Evolutionary conservation across 2,888 invertebrate species (phyloP).

Genomic region (Rhagophthalmus giganteus): DNA sequence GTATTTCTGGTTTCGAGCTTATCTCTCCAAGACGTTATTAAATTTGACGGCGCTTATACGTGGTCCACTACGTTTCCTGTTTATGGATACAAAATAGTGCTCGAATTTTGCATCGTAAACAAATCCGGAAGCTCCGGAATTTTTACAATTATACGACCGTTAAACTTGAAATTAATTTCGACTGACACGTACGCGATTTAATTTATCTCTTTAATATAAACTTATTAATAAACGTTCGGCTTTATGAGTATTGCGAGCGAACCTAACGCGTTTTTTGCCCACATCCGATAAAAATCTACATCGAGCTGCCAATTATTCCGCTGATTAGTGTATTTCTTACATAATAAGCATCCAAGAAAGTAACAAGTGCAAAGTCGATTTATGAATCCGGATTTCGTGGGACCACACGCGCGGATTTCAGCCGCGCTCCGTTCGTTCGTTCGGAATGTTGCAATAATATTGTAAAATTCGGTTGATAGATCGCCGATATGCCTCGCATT

Average conservation of each 20-base stretch:
- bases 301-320: constrained; percentile 1
- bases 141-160: constrained; percentile 7
- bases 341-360: constrained; percentile 5
- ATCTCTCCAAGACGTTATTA: constrained; percentile 13
- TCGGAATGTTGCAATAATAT: constrained; percentile 22
- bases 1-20: constrained; percentile 7
- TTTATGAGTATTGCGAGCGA: constrained; percentile 2
- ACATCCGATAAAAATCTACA: constrained; percentile 5
- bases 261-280: neutral
- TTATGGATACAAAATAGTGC: constrained; percentile 11
- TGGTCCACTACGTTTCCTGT: constrained; percentile 17
- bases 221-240: neutral
- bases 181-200: neutral
- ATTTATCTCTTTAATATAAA: neutral
- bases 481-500: constrained; percentile 22
- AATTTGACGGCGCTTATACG: constrained; percentile 12
- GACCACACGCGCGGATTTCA: constrained; percentile 21
- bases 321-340: constrained; percentile 12
- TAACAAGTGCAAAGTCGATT: constrained; percentile 9
- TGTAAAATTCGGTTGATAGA: constrained; percentile 25
- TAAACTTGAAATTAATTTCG: too few relatives aligned
- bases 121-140: constrained; percentile 8
- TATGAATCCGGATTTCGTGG: neutral
- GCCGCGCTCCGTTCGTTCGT: constrained; percentile 7
- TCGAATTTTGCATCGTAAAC: neutral